Percentiles rank a stretch among this genome's conserved stretches.
phyloP scores from a whole-genome alignment of 2,797 vertebrate species.

The Danio tinwini region DNA sequence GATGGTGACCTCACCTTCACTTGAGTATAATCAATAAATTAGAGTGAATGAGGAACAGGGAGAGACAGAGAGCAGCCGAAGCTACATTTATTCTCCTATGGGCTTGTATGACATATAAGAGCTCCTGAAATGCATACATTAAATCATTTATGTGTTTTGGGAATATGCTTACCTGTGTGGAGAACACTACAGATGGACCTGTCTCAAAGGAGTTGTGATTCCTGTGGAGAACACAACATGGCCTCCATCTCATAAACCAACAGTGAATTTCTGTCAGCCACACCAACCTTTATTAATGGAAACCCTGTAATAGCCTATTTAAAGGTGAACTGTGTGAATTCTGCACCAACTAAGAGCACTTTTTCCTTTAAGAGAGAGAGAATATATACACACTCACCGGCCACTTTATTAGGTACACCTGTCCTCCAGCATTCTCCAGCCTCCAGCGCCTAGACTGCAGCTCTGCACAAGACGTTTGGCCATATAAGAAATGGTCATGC shows the following conservation, averaged over 20 bases:
- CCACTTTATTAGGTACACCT: too few relatives aligned
- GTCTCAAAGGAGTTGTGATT: slow-evolving; percentile 35
- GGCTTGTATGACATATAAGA: slow-evolving; percentile 39
- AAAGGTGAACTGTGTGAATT: slow-evolving; percentile 8
- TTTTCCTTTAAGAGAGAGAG: too few relatives aligned
- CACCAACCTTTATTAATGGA: slow-evolving; percentile 14
- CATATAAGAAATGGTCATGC: too few relatives aligned
- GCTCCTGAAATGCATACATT: slow-evolving; percentile 41
- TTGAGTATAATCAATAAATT: slow-evolving; percentile 19
- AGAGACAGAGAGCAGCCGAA: slow-evolving; percentile 1
- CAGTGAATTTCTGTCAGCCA: slow-evolving; percentile 30
- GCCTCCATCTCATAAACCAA: slow-evolving; percentile 35
- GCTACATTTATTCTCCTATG: slow-evolving; percentile 24
- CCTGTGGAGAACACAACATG: slow-evolving; percentile 32
- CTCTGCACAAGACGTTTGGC: too few relatives aligned
- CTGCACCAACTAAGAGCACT: not conserved
- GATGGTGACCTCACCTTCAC: slow-evolving; percentile 27
- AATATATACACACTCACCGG: too few relatives aligned
- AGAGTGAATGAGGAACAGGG: not conserved
- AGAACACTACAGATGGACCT: slow-evolving; percentile 29
- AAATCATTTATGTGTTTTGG: slow-evolving; percentile 54
- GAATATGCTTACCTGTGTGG: slow-evolving; percentile 43
- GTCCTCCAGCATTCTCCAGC: too few relatives aligned
- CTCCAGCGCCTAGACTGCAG: too few relatives aligned
- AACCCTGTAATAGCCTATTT: slow-evolving; percentile 15